Evolutionary conservation across 2,113 vertebrate genomes (phyloP).

Genomic region (Centropus bengalensis): DNA sequence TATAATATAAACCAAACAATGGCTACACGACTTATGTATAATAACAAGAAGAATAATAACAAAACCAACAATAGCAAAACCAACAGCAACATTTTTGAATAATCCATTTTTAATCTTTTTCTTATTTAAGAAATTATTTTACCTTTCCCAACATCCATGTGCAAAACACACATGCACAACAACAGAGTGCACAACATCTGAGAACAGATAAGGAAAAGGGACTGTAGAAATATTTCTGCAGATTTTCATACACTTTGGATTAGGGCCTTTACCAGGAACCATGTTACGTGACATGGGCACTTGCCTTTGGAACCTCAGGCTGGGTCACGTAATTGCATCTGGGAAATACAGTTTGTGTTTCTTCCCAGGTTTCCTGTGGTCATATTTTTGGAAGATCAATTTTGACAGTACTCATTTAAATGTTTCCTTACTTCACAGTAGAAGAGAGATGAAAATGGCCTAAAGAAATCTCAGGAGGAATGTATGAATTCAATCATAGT

Average conservation of each 20-base stretch:
- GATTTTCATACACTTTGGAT: not conserved
- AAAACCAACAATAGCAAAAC: not conserved
- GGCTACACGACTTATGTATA: not conserved
- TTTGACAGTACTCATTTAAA: conserved; percentile 57
- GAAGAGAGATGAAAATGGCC: conserved; percentile 1
- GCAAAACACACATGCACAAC: not conserved
- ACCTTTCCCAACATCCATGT: not conserved
- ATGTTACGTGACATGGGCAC: not conserved
- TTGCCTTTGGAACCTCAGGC: conserved; percentile 1
- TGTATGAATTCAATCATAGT: not conserved
- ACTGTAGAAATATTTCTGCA: not conserved
- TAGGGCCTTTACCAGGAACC: not conserved
- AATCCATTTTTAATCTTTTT: not conserved
- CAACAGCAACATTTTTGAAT: not conserved
- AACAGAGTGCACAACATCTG: not conserved
- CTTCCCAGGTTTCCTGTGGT: conserved; percentile 15
- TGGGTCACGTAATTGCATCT: conserved; percentile 13
- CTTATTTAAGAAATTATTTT: not conserved
- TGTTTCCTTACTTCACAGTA: conserved; percentile 22
- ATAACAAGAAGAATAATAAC: not conserved
- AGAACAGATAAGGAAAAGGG: not conserved
- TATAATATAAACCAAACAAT: not conserved
- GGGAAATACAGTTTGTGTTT: conserved; percentile 27
- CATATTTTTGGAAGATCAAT: conserved; percentile 32
- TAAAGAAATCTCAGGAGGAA: conserved; percentile 42